These are phyloP conservation scores for Aurelia sp. DNA, from an alignment of 30 jellyfish, hydroid and myxozoan genomes.

Conservation along the genomic window DNA sequence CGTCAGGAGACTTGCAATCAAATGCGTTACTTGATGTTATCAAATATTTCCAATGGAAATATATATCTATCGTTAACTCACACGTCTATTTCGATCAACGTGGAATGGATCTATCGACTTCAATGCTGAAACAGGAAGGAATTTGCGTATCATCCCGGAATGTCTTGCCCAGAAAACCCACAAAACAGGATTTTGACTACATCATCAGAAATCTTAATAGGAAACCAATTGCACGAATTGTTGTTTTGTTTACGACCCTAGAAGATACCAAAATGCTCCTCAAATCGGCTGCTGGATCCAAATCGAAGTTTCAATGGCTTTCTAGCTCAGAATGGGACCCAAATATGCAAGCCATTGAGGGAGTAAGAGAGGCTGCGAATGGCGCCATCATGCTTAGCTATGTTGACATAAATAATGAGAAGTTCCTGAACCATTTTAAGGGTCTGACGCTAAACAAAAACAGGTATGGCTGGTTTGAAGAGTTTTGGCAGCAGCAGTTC, in stretches of 20 bases:
- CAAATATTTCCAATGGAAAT: slow-evolving; percentile 50
- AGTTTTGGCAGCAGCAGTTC: slow-evolving; percentile 47
- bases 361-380: slow-evolving; percentile 20
- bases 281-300: slow-evolving; percentile 14
- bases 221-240: slow-evolving; percentile 9
- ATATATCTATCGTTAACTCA: slow-evolving; percentile 35
- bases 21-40: slow-evolving; percentile 45
- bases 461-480: slow-evolving; percentile 41
- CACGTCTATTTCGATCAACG: slow-evolving; percentile 39
- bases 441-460: slow-evolving; percentile 1
- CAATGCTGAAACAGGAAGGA: not conserved
- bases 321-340: slow-evolving; percentile 6
- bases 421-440: slow-evolving; percentile 20
- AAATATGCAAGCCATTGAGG: not conserved
- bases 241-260: slow-evolving; percentile 25
- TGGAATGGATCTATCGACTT: slow-evolving; percentile 23
- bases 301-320: slow-evolving; percentile 1
- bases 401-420: not conserved
- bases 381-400: slow-evolving; percentile 41
- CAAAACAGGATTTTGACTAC: slow-evolving; percentile 15
- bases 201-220: not conserved
- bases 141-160: slow-evolving; percentile 42
- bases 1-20: slow-evolving; percentile 34
- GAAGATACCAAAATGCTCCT: slow-evolving; percentile 42
- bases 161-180: slow-evolving; percentile 20